Conservation (phyloP, 92 coral and sea anemone genomes). For the Phenganax marumi region DNA sequence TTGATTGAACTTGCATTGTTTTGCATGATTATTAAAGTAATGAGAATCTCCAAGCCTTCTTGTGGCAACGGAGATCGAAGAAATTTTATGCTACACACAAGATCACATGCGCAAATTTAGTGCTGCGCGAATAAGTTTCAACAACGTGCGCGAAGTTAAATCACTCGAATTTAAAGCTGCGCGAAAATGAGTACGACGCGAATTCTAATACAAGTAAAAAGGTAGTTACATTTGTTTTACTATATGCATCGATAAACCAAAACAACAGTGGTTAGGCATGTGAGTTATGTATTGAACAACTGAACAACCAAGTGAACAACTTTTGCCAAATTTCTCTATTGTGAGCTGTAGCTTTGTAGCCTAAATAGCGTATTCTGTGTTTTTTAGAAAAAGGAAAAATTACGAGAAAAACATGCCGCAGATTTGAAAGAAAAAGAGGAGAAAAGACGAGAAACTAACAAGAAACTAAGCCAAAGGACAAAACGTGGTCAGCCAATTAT, state of each 20-base stretch:
- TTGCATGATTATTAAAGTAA: too few relatives aligned
- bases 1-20: too few relatives aligned
- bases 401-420: slow-evolving; percentile 61
- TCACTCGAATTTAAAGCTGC: neutral
- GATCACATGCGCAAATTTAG: neutral
- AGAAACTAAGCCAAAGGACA: slow-evolving; percentile 65
- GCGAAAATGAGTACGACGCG: too few relatives aligned
- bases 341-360: too few relatives aligned
- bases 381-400: slow-evolving; percentile 65
- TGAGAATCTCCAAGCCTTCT: too few relatives aligned
- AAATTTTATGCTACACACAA: too few relatives aligned
- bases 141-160: too few relatives aligned
- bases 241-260: too few relatives aligned
- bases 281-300: neutral
- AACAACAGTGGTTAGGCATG: neutral
- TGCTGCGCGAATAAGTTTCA: too few relatives aligned
- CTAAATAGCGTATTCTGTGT: neutral
- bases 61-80: too few relatives aligned
- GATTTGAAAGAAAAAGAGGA: slow-evolving; percentile 63
- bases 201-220: neutral
- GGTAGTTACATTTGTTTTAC: neutral
- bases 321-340: neutral
- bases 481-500: slow-evolving; percentile 78
- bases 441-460: slow-evolving; percentile 69
- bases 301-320: neutral